Evolutionary conservation across 2,888 invertebrate species (phyloP), one percentile per base, ranked within the genome.

Genomic region (Hirtodrosophila cameraria): DNA sequence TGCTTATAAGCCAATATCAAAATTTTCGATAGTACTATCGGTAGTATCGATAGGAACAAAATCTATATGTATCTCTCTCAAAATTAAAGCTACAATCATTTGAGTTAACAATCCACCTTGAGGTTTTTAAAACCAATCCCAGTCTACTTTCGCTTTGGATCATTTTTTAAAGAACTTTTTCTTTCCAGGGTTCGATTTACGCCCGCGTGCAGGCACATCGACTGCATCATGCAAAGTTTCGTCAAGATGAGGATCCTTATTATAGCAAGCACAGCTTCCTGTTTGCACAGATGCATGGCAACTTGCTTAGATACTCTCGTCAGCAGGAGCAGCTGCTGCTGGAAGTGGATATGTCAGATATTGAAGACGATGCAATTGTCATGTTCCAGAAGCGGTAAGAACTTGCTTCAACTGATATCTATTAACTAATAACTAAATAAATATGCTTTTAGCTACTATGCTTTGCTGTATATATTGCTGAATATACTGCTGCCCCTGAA

Each of bases 171-270:
- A 8, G 36, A 6, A 9, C 11, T 18, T 18, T 41, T 11, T 2
- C 1, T 9, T 25, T 18, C 12, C 87, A 96, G 96, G 97, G 97
- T 61, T 91, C 95, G 9, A 94, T 97, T 76, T 96, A 96, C 90
- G 94, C 95, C 77, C 97, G 97, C 96, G 96, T 96, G 0, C 92
- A 94, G 50, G 92, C 94, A 63, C 97, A 97, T 90, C 93, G 97
- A 46, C 91, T 97, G 8, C 97, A 97, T 81, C 97, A 97, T 89
- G 93, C 94, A 55, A 93, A 94, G 86, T 95, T 94, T 66, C 94
- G 94, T 9, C 95, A 96, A 0, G 94, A 94, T 27, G 92, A 94
- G 45, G 97, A 97, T 89, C 97, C 96, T 0, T 96, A 94, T 89
- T 94, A 96, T 88, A 94, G 94, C 81, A 93, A 93, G 1, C 94